Conservation (phyloP, 2,888 invertebrate genomes). For the Neoaliturus tenellus region DNA sequence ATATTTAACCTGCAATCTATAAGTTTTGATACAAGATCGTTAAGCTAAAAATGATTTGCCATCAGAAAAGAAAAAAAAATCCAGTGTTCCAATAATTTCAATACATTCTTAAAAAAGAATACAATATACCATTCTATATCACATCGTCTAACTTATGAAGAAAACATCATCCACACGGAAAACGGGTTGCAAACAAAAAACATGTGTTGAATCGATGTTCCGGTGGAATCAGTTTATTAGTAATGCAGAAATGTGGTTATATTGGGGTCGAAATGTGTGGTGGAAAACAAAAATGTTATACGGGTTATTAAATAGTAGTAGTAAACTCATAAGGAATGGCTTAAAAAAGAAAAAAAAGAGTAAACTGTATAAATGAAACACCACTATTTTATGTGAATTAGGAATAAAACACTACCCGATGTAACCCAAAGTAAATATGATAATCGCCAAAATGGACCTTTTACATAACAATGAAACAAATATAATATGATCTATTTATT, state of each 20-base stretch:
- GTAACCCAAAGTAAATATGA: slow-evolving; percentile 54
- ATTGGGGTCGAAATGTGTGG: slow-evolving; percentile 32
- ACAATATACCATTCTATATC: slow-evolving; percentile 49
- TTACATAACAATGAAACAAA: slow-evolving; percentile 54
- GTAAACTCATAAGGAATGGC: slow-evolving; percentile 37
- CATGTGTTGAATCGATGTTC: slow-evolving; percentile 1
- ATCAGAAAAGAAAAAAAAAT: slow-evolving; percentile 15
- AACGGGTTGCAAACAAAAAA: slow-evolving; percentile 36
- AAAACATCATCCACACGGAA: slow-evolving; percentile 51
- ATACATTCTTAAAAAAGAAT: background rate
- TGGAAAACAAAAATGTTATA: slow-evolving; percentile 15
- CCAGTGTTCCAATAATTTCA: slow-evolving; percentile 53
- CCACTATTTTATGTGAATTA: slow-evolving; percentile 54
- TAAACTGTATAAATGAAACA: slow-evolving; percentile 52
- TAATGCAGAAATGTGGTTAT: slow-evolving; percentile 48
- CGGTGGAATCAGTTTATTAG: slow-evolving; percentile 52
- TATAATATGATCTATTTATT: slow-evolving; percentile 53
- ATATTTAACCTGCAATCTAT: slow-evolving; percentile 58
- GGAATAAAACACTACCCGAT: slow-evolving; percentile 44
- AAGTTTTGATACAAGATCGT: slow-evolving; percentile 47
- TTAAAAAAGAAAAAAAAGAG: slow-evolving; percentile 33
- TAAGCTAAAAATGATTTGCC: slow-evolving; percentile 54
- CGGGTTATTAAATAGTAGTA: too few species aligned
- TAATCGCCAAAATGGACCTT: slow-evolving; percentile 53
- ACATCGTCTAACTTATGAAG: slow-evolving; percentile 51